A percentile compares a stretch with the other conserved stretches of the same genome.
phyloP scores from a whole-genome alignment of 2,888 invertebrate genomes.

The Gymnoscelis rufifasciata region DNA sequence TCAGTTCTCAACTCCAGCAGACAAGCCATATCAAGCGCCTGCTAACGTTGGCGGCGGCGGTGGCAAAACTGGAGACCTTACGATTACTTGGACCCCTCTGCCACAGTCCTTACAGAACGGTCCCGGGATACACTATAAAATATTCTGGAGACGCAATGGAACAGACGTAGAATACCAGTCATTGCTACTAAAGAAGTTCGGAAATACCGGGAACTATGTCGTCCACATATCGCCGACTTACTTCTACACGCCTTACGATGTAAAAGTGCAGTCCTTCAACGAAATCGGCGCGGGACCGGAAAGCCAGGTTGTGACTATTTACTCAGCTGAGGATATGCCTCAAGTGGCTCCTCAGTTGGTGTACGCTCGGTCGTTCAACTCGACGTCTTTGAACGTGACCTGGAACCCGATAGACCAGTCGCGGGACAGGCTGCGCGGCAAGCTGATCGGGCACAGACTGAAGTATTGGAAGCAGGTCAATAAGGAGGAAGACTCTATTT shows the following conservation, averaged over 20 bases:
- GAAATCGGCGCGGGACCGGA: slow-evolving; percentile 90
- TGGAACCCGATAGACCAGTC: slow-evolving; percentile 93
- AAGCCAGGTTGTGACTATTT: slow-evolving; percentile 86
- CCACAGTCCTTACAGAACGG: slow-evolving; percentile 90
- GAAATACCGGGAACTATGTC: slow-evolving; percentile 88
- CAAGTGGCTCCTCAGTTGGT: slow-evolving; percentile 92
- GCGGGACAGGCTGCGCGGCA: slow-evolving; percentile 90
- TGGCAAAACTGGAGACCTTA: slow-evolving; percentile 96
- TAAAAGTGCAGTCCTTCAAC: slow-evolving; percentile 91
- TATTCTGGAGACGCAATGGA: slow-evolving; percentile 89
- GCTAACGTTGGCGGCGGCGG: slow-evolving; percentile 93
- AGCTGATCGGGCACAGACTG: slow-evolving; percentile 93
- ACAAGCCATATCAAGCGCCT: slow-evolving; percentile 88
- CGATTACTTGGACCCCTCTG: slow-evolving; percentile 92
- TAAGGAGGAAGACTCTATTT: slow-evolving; percentile 87
- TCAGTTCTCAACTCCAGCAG: slow-evolving; percentile 89
- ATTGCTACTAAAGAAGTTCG: slow-evolving; percentile 82
- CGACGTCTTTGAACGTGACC: slow-evolving; percentile 93
- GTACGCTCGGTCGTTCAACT: slow-evolving; percentile 88
- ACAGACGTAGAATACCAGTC: slow-evolving; percentile 88
- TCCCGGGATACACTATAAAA: slow-evolving; percentile 92
- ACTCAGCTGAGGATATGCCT: slow-evolving; percentile 95
- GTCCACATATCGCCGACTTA: slow-evolving; percentile 85
- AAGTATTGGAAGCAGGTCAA: slow-evolving; percentile 93
- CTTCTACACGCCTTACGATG: slow-evolving; percentile 91